Evolutionary conservation across 2,113 vertebrate genomes (phyloP).

Genomic region (Hippotragus niger): DNA sequence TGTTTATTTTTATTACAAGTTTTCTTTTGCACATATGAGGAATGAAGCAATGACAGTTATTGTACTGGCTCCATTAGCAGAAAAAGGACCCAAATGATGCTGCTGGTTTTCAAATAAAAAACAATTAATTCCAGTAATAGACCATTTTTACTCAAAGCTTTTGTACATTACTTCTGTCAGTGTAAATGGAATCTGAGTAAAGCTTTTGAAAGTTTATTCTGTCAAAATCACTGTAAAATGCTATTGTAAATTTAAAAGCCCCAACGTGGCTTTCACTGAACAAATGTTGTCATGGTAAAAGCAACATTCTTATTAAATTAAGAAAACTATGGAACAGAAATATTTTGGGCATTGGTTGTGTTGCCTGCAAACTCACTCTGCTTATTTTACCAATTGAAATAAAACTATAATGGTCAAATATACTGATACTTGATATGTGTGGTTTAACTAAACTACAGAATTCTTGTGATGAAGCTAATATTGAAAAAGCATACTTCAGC

Average conservation of each 20-base stretch:
- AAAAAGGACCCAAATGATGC: background rate
- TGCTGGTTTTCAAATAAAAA: conserved; percentile 35
- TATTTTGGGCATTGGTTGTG: conserved; percentile 25
- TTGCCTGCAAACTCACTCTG: background rate
- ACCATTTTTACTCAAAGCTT: conserved; percentile 2
- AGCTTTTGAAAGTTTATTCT: conserved; percentile 40
- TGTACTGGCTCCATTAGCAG: conserved; percentile 16
- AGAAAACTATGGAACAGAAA: background rate
- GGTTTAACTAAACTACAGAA: background rate
- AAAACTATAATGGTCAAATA: background rate
- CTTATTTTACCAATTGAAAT: background rate
- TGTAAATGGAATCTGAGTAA: background rate
- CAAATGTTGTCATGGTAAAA: background rate
- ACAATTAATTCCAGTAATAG: conserved; percentile 14
- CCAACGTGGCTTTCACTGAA: background rate
- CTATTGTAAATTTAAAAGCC: background rate
- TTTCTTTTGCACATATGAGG: background rate
- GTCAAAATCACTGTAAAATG: conserved; percentile 34
- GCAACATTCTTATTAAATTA: background rate
- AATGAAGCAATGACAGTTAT: conserved; percentile 7
- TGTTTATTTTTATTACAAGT: conserved; percentile 10
- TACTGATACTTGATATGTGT: background rate
- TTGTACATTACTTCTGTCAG: background rate
- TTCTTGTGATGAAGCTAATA: background rate
- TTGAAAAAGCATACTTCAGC: background rate